Evolutionary conservation across 2,113 vertebrate genomes (phyloP).

Genomic region (Notothenia coriiceps): DNA sequence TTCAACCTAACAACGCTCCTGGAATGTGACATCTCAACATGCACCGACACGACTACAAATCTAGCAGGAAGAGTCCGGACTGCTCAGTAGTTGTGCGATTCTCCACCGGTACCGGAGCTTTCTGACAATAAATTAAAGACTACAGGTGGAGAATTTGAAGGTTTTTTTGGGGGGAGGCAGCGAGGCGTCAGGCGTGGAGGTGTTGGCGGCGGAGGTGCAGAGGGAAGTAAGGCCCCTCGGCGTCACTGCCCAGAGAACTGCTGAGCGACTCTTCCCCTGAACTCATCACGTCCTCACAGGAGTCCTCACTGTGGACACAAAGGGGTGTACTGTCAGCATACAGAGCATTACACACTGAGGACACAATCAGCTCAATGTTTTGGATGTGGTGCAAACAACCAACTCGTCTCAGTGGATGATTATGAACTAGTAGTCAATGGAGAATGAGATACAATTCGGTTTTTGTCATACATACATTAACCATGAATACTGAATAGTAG

Average conservation of each 20-base stretch:
- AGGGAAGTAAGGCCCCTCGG: slow-evolving; percentile 90
- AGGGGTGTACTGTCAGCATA: not conserved
- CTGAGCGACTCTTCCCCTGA: slow-evolving; percentile 93
- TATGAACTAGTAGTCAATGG: no score
- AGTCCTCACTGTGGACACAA: slow-evolving; percentile 89
- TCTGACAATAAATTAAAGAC: slow-evolving; percentile 52
- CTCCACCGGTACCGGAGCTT: slow-evolving; percentile 39
- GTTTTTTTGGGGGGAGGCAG: not conserved
- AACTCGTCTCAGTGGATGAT: no score
- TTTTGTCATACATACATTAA: not conserved
- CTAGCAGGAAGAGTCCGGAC: slow-evolving; percentile 28
- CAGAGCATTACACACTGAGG: no score
- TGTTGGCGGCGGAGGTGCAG: slow-evolving; percentile 77
- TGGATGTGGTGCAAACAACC: no score
- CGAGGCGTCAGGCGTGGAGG: slow-evolving; percentile 52
- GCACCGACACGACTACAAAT: slow-evolving; percentile 57
- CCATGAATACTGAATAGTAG: not conserved
- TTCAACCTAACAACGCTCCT: slow-evolving; percentile 11
- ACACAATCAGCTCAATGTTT: not conserved
- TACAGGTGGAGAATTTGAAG: not conserved
- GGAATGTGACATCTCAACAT: slow-evolving; percentile 81
- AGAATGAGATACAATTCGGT: not conserved
- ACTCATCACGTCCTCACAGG: slow-evolving; percentile 91
- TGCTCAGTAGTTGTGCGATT: slow-evolving; percentile 45
- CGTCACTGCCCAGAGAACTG: slow-evolving; percentile 88